Evolutionary conservation across 2,797 vertebrate genomes (phyloP).

Genomic region (Gadopsis marmoratus): DNA sequence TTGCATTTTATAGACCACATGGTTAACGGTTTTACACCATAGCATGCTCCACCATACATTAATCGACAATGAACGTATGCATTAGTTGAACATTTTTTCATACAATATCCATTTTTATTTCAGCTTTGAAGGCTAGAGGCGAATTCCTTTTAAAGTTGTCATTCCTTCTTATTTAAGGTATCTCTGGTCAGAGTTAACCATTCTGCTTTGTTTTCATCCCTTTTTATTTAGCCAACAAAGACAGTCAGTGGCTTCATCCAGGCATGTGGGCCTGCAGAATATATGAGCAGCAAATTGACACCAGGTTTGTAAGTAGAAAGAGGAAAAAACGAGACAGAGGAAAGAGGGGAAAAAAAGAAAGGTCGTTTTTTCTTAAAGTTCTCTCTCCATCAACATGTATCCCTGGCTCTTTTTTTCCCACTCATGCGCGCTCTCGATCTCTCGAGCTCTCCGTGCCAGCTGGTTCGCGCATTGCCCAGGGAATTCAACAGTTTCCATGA

Average conservation of each 20-base stretch:
- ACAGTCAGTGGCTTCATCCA: neutral
- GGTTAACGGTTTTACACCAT: no score
- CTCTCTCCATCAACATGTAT: conserved; percentile 32
- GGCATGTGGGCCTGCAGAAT: neutral
- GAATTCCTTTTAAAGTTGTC: neutral
- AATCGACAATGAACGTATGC: neutral
- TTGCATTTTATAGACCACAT: neutral
- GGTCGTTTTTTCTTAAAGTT: conserved; percentile 17
- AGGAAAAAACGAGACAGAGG: neutral
- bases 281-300: conserved; percentile 3
- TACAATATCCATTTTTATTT: neutral
- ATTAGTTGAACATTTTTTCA: neutral
- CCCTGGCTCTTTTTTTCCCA: conserved; percentile 28
- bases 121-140: neutral
- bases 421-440: conserved; percentile 32
- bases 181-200: conserved; percentile 14
- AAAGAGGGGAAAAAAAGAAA: neutral
- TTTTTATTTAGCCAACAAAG: conserved; percentile 40
- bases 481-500: conserved; percentile 82
- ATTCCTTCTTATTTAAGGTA: neutral
- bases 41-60: no score
- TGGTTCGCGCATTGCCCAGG: conserved; percentile 71
- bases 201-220: conserved; percentile 1
- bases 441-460: conserved; percentile 63
- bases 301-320: neutral